Evolutionary conservation across 2,888 invertebrate species (phyloP).

Genomic region (Colletes collaris): DNA sequence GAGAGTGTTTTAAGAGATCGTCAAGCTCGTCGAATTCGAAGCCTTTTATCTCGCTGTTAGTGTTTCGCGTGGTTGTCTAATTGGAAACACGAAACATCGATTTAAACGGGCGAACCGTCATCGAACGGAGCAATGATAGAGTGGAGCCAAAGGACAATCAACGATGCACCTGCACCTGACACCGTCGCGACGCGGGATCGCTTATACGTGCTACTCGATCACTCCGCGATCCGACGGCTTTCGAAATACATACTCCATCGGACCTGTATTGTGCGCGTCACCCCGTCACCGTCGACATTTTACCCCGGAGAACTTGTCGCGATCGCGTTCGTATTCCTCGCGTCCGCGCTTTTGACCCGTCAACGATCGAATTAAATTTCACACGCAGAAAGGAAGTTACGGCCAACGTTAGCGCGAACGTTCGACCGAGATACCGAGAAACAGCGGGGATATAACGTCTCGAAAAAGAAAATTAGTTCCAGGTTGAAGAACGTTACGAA

Average conservation of each 20-base stretch:
- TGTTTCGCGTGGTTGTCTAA: constrained; percentile 1
- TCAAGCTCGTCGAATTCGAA: neutral
- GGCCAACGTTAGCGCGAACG: too few species aligned
- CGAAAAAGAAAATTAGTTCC: too few species aligned
- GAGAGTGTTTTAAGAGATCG: constrained; percentile 2
- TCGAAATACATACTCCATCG: constrained; percentile 38
- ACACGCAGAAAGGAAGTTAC: too few species aligned
- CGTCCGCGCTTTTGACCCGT: too few species aligned
- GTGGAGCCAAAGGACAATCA: constrained; percentile 51
- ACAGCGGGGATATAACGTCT: too few species aligned
- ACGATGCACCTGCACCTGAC: constrained; percentile 55
- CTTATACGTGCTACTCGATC: constrained; percentile 54
- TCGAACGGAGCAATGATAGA: constrained; percentile 28
- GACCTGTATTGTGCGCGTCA: constrained; percentile 30
- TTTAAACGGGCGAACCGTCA: constrained; percentile 32
- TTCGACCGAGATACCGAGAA: neutral
- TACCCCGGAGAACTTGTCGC: too few species aligned
- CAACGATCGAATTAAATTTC: too few species aligned
- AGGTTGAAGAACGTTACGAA: neutral
- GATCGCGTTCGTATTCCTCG: too few species aligned
- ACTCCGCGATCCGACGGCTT: constrained; percentile 38
- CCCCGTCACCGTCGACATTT: constrained; percentile 30
- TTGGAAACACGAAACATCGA: constrained; percentile 45
- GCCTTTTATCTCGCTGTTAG: neutral
- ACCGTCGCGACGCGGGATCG: constrained; percentile 26